phyloP scores from a whole-genome alignment of 1,140 invertebrate genomes.

The Bradysia coprophila region DNA sequence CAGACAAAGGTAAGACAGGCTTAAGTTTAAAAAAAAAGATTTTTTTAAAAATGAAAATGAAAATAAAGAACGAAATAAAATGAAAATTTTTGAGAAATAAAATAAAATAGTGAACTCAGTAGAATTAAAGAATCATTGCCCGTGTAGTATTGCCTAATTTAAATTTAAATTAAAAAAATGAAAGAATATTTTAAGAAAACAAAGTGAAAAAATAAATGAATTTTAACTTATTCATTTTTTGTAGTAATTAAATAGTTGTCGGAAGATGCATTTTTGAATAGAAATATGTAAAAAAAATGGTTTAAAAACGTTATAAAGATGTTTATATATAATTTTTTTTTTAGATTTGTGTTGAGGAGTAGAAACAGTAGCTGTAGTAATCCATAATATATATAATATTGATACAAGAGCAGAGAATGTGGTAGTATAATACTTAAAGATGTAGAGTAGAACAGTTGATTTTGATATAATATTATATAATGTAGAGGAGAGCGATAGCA shows the following conservation, averaged over 20 bases:
- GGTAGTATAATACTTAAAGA: slow-evolving; percentile 5
- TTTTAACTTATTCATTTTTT: neutral
- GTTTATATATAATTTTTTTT: slow-evolving; percentile 2
- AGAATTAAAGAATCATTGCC: neutral
- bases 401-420: slow-evolving; percentile 6
- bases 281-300: slow-evolving; percentile 1
- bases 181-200: slow-evolving; percentile 1
- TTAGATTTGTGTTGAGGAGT: slow-evolving; percentile 7
- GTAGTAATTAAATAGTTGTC: slow-evolving; percentile 1
- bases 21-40: no score
- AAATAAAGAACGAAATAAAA: slow-evolving; percentile 1
- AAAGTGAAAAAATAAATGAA: slow-evolving; percentile 3
- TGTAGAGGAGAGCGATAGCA: slow-evolving; percentile 2
- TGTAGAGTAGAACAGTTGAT: slow-evolving; percentile 6
- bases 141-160: slow-evolving; percentile 2
- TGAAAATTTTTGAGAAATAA: slow-evolving; percentile 4
- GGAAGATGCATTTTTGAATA: slow-evolving; percentile 4
- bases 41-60: no score
- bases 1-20: no score
- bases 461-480: neutral
- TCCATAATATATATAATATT: slow-evolving; percentile 7
- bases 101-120: slow-evolving; percentile 6
- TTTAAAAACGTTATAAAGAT: neutral
- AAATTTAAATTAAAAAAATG: slow-evolving; percentile 1
- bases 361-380: slow-evolving; percentile 7